phyloP scores from a whole-genome alignment of 2,888 invertebrate species.

The Allophyes oxyacanthae region DNA sequence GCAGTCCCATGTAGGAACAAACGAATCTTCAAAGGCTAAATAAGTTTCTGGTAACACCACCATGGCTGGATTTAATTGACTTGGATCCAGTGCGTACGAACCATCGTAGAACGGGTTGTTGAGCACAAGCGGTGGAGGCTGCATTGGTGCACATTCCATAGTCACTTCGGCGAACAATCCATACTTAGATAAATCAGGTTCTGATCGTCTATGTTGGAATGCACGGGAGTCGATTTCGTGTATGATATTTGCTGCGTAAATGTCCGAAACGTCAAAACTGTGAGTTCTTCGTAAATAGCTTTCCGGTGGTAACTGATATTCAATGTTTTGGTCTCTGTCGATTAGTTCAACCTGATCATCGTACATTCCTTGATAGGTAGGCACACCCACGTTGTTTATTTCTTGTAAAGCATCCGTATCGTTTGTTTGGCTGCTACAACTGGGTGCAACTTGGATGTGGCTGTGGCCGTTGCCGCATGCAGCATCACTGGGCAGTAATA shows the following conservation, averaged over 20 bases:
- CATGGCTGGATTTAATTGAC: slow-evolving; percentile 74
- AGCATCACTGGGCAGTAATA: slow-evolving; percentile 84
- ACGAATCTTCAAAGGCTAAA: slow-evolving; percentile 87
- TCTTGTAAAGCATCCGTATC: slow-evolving; percentile 77
- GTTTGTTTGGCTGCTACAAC: slow-evolving; percentile 72
- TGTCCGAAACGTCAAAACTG: slow-evolving; percentile 84
- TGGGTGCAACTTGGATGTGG: slow-evolving; percentile 60
- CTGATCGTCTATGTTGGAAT: slow-evolving; percentile 76
- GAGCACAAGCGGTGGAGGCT: slow-evolving; percentile 80
- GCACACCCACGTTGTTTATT: slow-evolving; percentile 87
- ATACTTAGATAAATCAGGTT: slow-evolving; percentile 85
- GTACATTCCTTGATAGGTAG: slow-evolving; percentile 72
- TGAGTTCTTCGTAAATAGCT: slow-evolving; percentile 79
- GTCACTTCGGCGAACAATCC: slow-evolving; percentile 80
- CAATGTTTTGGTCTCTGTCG: slow-evolving; percentile 64
- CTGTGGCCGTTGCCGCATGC: slow-evolving; percentile 60
- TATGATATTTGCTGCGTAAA: slow-evolving; percentile 71
- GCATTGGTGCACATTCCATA: slow-evolving; percentile 72
- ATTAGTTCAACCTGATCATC: slow-evolving; percentile 69
- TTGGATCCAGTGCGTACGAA: slow-evolving; percentile 76
- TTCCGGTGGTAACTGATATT: slow-evolving; percentile 67
- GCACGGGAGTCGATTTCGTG: slow-evolving; percentile 67
- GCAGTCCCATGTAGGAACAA: slow-evolving; percentile 84
- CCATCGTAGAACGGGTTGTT: slow-evolving; percentile 88
- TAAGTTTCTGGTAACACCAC: slow-evolving; percentile 85